A percentile compares a stretch with the other conserved stretches of the same genome.
Conservation (phyloP, 2,888 invertebrate species). For the Drepanosiphum platanoidis region DNA sequence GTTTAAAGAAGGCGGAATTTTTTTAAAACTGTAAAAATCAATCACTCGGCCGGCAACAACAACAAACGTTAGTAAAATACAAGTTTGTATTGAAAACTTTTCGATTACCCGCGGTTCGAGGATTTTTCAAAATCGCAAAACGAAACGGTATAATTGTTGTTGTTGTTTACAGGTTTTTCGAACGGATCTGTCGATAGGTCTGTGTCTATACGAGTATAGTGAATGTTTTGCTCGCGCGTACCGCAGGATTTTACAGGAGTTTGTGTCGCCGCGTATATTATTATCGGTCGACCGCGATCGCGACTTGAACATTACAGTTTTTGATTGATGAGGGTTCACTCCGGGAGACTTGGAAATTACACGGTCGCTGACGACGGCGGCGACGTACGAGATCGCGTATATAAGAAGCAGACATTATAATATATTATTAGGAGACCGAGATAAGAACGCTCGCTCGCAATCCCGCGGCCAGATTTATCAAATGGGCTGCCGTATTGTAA, state of each 20-base stretch:
- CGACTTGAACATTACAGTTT: neutral
- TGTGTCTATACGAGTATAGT: too few relatives aligned
- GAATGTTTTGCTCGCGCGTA: too few relatives aligned
- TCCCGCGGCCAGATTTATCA: neutral
- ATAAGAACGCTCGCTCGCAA: neutral
- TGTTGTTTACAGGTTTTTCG: too few relatives aligned
- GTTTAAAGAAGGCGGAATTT: too few relatives aligned
- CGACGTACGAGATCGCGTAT: neutral
- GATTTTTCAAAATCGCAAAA: too few relatives aligned
- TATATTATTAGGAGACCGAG: neutral
- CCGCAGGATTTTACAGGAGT: neutral
- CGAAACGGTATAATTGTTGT: too few relatives aligned
- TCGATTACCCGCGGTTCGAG: too few relatives aligned
- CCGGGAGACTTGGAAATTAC: slow-evolving; percentile 23
- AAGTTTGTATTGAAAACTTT: too few relatives aligned
- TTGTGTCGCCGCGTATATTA: slow-evolving; percentile 16
- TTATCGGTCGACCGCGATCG: neutral
- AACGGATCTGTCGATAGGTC: too few relatives aligned
- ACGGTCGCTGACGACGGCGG: neutral
- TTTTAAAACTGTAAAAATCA: too few relatives aligned
- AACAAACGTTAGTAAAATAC: too few relatives aligned
- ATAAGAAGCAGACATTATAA: neutral
- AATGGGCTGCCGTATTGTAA: neutral
- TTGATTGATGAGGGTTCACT: slow-evolving; percentile 33
- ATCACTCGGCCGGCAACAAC: too few relatives aligned